Percentiles rank a stretch among this genome's conserved stretches.
phyloP scores from a whole-genome alignment of 2,888 invertebrate genomes.

The Bruchidius siliquastri region DNA sequence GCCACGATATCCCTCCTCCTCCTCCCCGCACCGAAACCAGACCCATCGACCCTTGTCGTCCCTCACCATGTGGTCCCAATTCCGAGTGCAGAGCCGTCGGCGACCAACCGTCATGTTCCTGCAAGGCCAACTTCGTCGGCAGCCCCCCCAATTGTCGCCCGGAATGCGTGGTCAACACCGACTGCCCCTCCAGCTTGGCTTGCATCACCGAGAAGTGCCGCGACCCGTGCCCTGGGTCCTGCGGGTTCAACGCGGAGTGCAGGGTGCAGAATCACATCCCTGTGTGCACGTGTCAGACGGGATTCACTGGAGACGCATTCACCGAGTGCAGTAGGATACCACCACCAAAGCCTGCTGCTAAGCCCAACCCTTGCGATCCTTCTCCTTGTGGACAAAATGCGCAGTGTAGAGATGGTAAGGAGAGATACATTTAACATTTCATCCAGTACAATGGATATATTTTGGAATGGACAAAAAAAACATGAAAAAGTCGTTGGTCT shows the following conservation, averaged over 20 bases:
- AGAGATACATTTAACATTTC: neutral
- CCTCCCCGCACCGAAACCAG: conserved; percentile 35
- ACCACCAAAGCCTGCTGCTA: conserved; percentile 18
- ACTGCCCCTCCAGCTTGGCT: conserved; percentile 61
- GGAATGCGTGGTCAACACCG: conserved; percentile 66
- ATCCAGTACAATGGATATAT: no score
- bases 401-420: conserved; percentile 58
- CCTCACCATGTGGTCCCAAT: conserved; percentile 61
- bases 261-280: conserved; percentile 67
- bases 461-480: no score
- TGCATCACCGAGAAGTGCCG: conserved; percentile 69
- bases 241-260: conserved; percentile 67
- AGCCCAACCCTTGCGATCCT: conserved; percentile 64
- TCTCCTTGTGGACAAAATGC: conserved; percentile 77
- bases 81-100: conserved; percentile 57
- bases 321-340: conserved; percentile 53
- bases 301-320: conserved; percentile 66
- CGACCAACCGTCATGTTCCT: conserved; percentile 64
- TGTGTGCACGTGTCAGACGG: conserved; percentile 57
- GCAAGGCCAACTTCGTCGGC: conserved; percentile 63
- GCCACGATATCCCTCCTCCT: conserved; percentile 45
- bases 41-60: conserved; percentile 54
- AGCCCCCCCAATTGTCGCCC: conserved; percentile 74
- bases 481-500: no score
- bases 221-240: conserved; percentile 67